phyloP scores from a whole-genome alignment of 92 coral and sea anemone genomes.

The Porites lobata region DNA sequence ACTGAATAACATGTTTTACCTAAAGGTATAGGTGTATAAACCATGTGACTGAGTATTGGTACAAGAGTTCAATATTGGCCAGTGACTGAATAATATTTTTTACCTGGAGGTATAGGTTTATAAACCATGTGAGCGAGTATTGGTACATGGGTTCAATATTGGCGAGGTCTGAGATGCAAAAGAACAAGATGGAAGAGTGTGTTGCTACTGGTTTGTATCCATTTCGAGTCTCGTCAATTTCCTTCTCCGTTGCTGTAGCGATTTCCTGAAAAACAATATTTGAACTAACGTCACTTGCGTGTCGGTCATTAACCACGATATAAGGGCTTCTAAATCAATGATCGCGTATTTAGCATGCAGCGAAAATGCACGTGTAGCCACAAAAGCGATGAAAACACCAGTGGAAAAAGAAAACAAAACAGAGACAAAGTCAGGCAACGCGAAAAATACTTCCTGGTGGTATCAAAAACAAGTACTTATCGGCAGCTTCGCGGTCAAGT shows the following conservation, averaged over 20 bases:
- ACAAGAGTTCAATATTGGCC: neutral
- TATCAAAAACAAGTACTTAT: too few species aligned
- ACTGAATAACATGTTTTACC: slow-evolving; percentile 48
- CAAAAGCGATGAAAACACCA: too few species aligned
- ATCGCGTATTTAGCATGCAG: too few species aligned
- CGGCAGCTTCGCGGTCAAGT: neutral
- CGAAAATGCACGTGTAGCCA: too few species aligned
- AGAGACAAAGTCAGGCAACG: too few species aligned
- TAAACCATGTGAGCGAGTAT: slow-evolving; percentile 98
- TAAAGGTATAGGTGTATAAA: slow-evolving; percentile 94
- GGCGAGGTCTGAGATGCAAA: slow-evolving; percentile 98
- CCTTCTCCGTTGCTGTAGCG: slow-evolving; percentile 97
- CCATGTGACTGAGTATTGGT: slow-evolving; percentile 90
- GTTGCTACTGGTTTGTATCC: slow-evolving; percentile 98
- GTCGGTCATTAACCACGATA: neutral
- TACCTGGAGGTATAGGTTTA: slow-evolving; percentile 73
- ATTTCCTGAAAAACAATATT: slow-evolving; percentile 78
- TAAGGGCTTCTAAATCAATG: too few species aligned
- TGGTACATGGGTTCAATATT: slow-evolving; percentile 99
- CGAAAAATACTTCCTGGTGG: too few species aligned
- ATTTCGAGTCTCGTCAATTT: slow-evolving; percentile 98
- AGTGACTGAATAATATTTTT: neutral
- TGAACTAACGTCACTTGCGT: neutral
- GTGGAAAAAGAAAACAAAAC: too few species aligned
- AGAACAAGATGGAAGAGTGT: slow-evolving; percentile 97